A percentile compares a stretch with the other conserved stretches of the same genome.
phyloP scores from a whole-genome alignment of 2,113 vertebrate genomes.

The Trachemys scripta region DNA sequence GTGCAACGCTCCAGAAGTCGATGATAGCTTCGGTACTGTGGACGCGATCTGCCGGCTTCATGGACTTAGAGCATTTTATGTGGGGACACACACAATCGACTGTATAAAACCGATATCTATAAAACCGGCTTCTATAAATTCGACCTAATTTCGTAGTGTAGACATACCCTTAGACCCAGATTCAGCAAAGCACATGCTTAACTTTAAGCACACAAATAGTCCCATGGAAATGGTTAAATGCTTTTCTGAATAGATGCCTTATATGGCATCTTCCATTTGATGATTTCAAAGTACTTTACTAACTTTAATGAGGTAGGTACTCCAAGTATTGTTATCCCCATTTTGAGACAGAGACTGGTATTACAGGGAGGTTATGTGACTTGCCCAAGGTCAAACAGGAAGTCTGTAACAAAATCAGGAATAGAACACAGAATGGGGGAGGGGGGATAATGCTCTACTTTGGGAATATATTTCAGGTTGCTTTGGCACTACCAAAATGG shows the following conservation, averaged over 20 bases:
- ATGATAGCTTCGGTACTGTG: too few relatives aligned
- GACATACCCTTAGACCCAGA: neutral
- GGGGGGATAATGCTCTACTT: too few relatives aligned
- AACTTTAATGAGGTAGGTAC: neutral
- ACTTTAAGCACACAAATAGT: neutral
- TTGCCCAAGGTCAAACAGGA: neutral
- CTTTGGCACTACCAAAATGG: neutral
- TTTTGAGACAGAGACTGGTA: neutral
- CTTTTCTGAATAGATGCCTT: neutral
- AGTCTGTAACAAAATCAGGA: neutral
- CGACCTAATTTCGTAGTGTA: too few relatives aligned
- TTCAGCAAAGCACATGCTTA: neutral
- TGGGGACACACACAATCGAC: too few relatives aligned
- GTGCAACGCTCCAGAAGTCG: too few relatives aligned
- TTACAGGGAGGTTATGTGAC: neutral
- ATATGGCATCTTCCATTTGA: neutral
- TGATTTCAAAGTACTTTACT: neutral
- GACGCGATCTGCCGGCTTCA: too few relatives aligned
- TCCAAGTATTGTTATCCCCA: neutral
- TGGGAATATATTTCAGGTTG: neutral
- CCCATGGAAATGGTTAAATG: neutral
- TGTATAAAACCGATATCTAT: too few relatives aligned
- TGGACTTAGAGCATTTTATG: too few relatives aligned
- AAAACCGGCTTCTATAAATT: too few relatives aligned
- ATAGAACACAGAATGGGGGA: neutral